Conservation (phyloP, 2,113 vertebrate genomes). For the Neoarius graeffei region DNA sequence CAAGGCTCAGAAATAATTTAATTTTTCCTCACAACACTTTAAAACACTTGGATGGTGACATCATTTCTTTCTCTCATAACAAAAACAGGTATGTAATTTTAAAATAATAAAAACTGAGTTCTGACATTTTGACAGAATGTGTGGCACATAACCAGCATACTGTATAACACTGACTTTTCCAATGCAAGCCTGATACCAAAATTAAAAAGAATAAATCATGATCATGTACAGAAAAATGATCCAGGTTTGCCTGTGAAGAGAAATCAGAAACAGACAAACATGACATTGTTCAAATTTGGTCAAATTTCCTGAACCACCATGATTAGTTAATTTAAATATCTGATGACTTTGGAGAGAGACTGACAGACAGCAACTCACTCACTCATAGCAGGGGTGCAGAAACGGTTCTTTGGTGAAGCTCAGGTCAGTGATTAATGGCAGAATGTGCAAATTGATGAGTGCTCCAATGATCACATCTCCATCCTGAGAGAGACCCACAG, state of each 20-base stretch:
- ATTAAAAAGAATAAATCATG: background rate
- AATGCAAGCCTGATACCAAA: background rate
- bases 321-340: background rate
- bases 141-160: no score
- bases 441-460: slow-evolving; percentile 63
- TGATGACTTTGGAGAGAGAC: background rate
- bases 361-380: slow-evolving; percentile 53
- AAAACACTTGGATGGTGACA: background rate
- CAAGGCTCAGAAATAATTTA: background rate
- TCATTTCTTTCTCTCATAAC: background rate
- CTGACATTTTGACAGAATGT: background rate
- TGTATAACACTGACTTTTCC: background rate
- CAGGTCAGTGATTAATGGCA: slow-evolving; percentile 46
- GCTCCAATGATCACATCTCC: slow-evolving; percentile 70
- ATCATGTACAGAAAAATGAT: background rate
- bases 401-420: slow-evolving; percentile 54
- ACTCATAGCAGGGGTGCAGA: slow-evolving; percentile 53
- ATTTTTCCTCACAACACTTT: background rate
- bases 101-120: background rate
- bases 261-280: background rate
- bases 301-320: background rate
- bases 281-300: background rate
- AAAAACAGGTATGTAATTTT: background rate
- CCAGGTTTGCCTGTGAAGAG: background rate
- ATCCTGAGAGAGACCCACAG: slow-evolving; percentile 62